Percentiles rank a stretch among this genome's conserved stretches.
These are phyloP conservation scores for Calcarius lapponicus DNA, from an alignment of 2,797 vertebrate species.

Conservation along the genomic window DNA sequence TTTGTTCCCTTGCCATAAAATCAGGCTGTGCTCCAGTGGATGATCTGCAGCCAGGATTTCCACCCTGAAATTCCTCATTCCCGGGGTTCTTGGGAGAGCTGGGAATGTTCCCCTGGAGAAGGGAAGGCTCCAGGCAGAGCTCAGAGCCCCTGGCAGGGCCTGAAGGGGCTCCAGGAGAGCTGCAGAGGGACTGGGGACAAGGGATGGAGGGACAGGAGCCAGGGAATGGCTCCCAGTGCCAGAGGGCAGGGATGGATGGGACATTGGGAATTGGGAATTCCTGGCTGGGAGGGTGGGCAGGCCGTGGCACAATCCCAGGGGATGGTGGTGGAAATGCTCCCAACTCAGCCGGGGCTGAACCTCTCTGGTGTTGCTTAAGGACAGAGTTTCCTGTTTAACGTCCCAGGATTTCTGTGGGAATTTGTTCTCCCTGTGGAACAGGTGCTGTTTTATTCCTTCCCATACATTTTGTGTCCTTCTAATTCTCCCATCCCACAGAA, in stretches of 20 bases:
- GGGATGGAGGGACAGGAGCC: background rate
- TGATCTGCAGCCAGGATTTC: background rate
- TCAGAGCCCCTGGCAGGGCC: background rate
- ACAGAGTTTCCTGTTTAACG: fast-evolving
- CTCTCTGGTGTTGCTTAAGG: background rate
- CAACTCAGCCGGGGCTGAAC: background rate
- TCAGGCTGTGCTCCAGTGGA: background rate
- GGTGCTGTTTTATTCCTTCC: background rate
- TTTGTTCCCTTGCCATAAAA: background rate
- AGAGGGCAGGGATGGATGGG: background rate
- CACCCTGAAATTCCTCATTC: fast-evolving
- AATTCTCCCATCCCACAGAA: background rate
- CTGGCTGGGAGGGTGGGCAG: background rate
- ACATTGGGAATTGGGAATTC: background rate
- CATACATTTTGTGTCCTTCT: fast-evolving
- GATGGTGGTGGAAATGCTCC: fast-evolving
- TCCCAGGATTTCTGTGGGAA: background rate
- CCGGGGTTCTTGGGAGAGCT: background rate
- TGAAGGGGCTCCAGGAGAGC: background rate
- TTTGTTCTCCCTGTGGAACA: fast-evolving
- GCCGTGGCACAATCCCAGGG: background rate
- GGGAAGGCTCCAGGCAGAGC: background rate
- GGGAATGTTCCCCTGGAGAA: background rate
- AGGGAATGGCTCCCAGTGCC: no score
- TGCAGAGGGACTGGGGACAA: background rate